Percentiles rank a stretch among this genome's conserved stretches.
These are phyloP conservation scores for Actenoides hombroni DNA, from an alignment of 2,113 vertebrate genomes.

Conservation along the genomic window DNA sequence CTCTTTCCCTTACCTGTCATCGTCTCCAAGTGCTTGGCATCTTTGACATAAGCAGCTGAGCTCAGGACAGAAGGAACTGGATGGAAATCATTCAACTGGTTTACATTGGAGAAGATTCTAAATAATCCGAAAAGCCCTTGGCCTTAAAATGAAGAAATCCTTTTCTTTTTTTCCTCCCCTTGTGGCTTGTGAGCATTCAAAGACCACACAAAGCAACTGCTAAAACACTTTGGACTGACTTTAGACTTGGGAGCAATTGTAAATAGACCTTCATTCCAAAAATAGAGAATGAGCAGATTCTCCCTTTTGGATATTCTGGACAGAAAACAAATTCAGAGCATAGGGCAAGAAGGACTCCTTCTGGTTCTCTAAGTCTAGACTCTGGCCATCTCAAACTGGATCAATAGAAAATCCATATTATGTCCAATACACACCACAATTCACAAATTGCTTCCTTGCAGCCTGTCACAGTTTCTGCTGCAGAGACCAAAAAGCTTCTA, in stretches of 20 bases:
- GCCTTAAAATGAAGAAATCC: constrained; percentile 4
- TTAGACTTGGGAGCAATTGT: constrained; percentile 1
- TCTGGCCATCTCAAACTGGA: neutral
- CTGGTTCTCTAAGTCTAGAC: neutral
- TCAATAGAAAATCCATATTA: neutral
- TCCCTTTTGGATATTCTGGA: neutral
- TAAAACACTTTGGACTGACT: constrained; percentile 27
- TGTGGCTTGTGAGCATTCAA: constrained; percentile 5
- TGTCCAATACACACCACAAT: neutral
- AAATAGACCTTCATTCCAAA: constrained; percentile 26
- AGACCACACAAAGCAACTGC: constrained; percentile 47
- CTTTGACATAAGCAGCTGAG: neutral
- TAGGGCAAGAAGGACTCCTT: neutral
- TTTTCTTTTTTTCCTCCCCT: neutral
- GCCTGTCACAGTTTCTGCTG: neutral
- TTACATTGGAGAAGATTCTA: constrained; percentile 46
- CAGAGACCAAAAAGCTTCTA: neutral
- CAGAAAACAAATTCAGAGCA: neutral
- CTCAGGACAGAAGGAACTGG: neutral
- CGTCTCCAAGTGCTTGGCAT: constrained; percentile 37
- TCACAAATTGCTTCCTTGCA: neutral
- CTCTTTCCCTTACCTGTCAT: constrained; percentile 45
- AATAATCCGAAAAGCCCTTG: constrained; percentile 3
- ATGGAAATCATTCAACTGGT: neutral
- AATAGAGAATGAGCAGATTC: constrained; percentile 32